These are phyloP conservation scores for Heteromormyrus szaboi DNA, from an alignment of 2,797 vertebrate species.

Conservation along the genomic window DNA sequence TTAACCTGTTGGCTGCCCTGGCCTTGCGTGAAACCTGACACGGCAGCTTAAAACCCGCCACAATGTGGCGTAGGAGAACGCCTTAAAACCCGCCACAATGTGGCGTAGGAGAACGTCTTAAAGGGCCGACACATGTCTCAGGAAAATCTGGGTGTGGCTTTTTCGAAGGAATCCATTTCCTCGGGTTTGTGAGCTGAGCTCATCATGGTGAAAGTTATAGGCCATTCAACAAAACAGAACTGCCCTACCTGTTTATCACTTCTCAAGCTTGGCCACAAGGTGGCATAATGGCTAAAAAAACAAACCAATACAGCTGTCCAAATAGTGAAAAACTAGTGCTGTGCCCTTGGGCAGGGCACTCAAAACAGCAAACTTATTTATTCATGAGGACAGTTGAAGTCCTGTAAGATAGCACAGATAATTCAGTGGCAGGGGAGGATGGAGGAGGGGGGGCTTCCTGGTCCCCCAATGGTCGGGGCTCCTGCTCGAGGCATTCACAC, in stretches of 20 bases:
- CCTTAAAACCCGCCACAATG: not conserved
- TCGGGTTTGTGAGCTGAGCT: slow-evolving; percentile 55
- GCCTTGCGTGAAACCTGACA: not conserved
- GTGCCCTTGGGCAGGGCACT: not conserved
- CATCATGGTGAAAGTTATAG: slow-evolving; percentile 69
- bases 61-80: not conserved
- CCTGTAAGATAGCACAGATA: not conserved
- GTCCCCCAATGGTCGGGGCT: not conserved
- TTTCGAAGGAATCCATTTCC: not conserved
- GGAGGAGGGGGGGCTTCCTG: not conserved
- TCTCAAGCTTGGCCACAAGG: not conserved
- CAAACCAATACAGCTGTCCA: not conserved
- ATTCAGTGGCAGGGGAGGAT: slow-evolving; percentile 30
- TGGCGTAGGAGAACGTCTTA: not conserved
- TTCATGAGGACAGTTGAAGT: not conserved
- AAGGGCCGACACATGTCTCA: not conserved
- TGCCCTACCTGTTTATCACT: not conserved
- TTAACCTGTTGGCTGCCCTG: not conserved
- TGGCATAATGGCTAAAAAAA: not conserved
- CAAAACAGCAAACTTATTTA: not conserved
- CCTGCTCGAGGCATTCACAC: not conserved
- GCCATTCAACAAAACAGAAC: slow-evolving; percentile 64
- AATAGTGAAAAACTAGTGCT: not conserved
- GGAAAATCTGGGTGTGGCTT: slow-evolving; percentile 54
- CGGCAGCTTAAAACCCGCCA: not conserved